Percentiles rank a stretch among this genome's conserved stretches.
Conservation (phyloP, 92 coral and sea anemone species). For the Zoanthus gigantus region DNA sequence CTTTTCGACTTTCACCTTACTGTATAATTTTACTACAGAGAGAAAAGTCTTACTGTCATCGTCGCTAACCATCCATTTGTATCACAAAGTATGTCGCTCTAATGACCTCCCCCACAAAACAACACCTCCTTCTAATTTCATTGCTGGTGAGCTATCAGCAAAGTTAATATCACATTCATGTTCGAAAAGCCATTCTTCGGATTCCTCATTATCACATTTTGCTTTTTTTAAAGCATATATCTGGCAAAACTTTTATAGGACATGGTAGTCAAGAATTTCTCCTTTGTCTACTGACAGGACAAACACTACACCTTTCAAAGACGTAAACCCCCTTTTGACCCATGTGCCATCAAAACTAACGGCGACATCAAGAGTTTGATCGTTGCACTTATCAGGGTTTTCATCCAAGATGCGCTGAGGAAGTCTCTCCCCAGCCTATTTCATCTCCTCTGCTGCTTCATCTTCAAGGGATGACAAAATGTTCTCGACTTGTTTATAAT, state of each 20-base stretch:
- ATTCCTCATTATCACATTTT: slow-evolving; percentile 47
- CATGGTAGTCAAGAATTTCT: slow-evolving; percentile 57
- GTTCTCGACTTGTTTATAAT: slow-evolving; percentile 49
- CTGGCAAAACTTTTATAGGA: slow-evolving; percentile 49
- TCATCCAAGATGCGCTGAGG: slow-evolving; percentile 23
- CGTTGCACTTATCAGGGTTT: not conserved
- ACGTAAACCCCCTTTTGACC: slow-evolving; percentile 40
- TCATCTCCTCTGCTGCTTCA: slow-evolving; percentile 59
- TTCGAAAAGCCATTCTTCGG: slow-evolving; percentile 34
- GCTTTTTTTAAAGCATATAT: slow-evolving; percentile 54
- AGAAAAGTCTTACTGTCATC: slow-evolving; percentile 62
- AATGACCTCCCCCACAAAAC: slow-evolving; percentile 59
- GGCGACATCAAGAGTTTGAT: slow-evolving; percentile 22
- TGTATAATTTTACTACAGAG: slow-evolving; percentile 49
- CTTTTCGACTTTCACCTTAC: no score
- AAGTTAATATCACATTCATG: slow-evolving; percentile 45
- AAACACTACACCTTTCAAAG: slow-evolving; percentile 34
- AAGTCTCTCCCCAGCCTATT: slow-evolving; percentile 33
- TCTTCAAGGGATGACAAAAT: slow-evolving; percentile 46
- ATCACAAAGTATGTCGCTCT: slow-evolving; percentile 12
- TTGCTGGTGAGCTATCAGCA: slow-evolving; percentile 63
- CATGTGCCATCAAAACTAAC: slow-evolving; percentile 3
- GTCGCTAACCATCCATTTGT: slow-evolving; percentile 66
- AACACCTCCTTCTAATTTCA: slow-evolving; percentile 66
- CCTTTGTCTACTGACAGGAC: slow-evolving; percentile 14